Evolutionary conservation across 2,797 vertebrate species (phyloP), one percentile per base, ranked within the genome.

Genomic region (Syngnathus acus): DNA sequence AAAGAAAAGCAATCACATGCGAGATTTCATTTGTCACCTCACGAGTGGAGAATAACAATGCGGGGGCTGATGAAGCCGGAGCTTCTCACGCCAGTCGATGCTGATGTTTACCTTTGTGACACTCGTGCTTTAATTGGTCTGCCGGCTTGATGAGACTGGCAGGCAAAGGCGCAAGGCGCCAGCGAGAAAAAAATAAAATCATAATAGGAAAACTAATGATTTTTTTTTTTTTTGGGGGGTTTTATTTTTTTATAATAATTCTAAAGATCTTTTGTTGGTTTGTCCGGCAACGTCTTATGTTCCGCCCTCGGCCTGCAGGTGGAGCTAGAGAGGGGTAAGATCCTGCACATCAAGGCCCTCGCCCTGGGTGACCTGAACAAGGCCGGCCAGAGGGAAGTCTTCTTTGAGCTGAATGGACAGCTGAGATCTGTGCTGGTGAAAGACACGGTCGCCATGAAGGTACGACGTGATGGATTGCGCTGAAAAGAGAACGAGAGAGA

Each of bases 381-480:
- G 72, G 90, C 94, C 0, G 95, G 96, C 37, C 95, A 97, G 89
- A 92, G 96, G 66, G 95, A 98, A 84, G 96, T 98, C 40, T 98
- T 98, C 89, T 98, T 98, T 5, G 96, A 98, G 82, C 93, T 98
- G 70, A 97, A 97, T 0, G 96, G 96, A 42, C 95, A 97, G 76
- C 91, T 98, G 67, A 87, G 96, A 43, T 96, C 95, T 5, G 93
- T 98, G 74, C 91, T 98, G 64, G 95, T 98, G 67, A 93, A 92
- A 79, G 95, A 98, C 82, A 94, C 94, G 0, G 89, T 93, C 23
- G 95, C 95, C 72, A 93, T 97, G 91, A 97, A 97, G 94, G 95
- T 97, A 82, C 9, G 66, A 9, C 13, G 4, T 65, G 43, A 17
- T 21, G 58, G 43, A 38, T 51, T 37, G 23, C 47, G n/a, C 47